A percentile compares a stretch with the other conserved stretches of the same genome.
These are phyloP conservation scores for Athetis lepigone DNA, from an alignment of 2,888 invertebrate species.

Conservation along the genomic window DNA sequence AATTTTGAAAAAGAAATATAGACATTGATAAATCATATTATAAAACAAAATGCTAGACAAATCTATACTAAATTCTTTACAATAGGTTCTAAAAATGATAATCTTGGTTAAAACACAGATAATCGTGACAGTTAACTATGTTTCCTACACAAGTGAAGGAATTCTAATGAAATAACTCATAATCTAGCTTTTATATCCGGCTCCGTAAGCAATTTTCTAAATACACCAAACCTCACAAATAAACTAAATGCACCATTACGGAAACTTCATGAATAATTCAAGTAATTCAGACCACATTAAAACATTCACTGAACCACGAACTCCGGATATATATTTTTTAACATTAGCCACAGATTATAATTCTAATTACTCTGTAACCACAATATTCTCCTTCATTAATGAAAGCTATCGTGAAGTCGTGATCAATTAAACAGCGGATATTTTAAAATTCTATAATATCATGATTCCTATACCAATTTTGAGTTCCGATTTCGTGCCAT, in stretches of 20 bases:
- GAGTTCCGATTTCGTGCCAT: constrained; percentile 17
- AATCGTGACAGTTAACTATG: background rate
- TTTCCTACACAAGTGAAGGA: too few species aligned
- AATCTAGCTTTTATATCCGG: constrained; percentile 18
- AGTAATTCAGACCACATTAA: constrained; percentile 42
- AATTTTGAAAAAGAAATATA: constrained; percentile 6
- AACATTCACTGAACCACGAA: constrained; percentile 50
- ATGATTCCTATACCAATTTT: constrained; percentile 25
- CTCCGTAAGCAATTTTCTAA: constrained; percentile 32
- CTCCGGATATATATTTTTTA: constrained; percentile 24
- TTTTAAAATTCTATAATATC: constrained; percentile 10
- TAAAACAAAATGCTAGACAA: background rate
- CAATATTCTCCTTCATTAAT: constrained; percentile 29
- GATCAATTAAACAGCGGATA: constrained; percentile 33
- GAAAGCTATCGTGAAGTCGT: constrained; percentile 23
- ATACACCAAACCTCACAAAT: constrained; percentile 28
- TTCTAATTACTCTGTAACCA: constrained; percentile 23
- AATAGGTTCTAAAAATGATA: background rate
- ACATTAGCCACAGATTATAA: constrained; percentile 13
- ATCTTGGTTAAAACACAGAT: background rate
- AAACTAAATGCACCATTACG: constrained; percentile 48
- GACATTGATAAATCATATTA: constrained; percentile 13
- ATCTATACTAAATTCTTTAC: background rate
- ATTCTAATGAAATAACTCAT: constrained; percentile 3
- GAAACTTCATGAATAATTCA: constrained; percentile 53